Conservation (phyloP, 2,888 invertebrate genomes). For the Actias luna region DNA sequence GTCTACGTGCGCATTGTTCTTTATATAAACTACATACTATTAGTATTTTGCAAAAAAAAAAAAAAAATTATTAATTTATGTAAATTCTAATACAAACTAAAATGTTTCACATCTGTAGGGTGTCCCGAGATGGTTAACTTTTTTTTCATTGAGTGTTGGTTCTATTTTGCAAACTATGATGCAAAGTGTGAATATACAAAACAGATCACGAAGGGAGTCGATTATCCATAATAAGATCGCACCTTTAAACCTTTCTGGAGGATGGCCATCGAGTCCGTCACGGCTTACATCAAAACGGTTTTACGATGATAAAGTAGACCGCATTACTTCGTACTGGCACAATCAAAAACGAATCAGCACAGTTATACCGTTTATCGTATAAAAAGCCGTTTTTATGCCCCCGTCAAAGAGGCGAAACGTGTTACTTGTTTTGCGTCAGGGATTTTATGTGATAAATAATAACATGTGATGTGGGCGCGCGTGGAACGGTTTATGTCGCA, state of each 20-base stretch:
- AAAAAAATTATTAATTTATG: too few relatives aligned
- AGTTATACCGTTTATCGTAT: constrained; percentile 25
- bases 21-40: too few relatives aligned
- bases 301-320: constrained; percentile 13
- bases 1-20: too few relatives aligned
- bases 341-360: constrained; percentile 28
- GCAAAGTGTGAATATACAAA: not conserved
- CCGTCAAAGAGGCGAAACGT: constrained; percentile 49
- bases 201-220: not conserved
- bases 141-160: too few relatives aligned
- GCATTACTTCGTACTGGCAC: constrained; percentile 21
- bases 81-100: too few relatives aligned
- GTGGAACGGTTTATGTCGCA: constrained; percentile 49
- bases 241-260: constrained; percentile 6
- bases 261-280: not conserved
- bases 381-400: constrained; percentile 50
- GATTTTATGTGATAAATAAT: constrained; percentile 67
- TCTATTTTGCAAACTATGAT: too few relatives aligned
- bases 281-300: constrained; percentile 3
- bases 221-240: constrained; percentile 8
- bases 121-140: too few relatives aligned
- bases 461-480: constrained; percentile 60
- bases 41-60: too few relatives aligned
- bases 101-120: too few relatives aligned
- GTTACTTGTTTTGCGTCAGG: constrained; percentile 64